phyloP scores from a whole-genome alignment of 2,888 invertebrate genomes.

The Protula sp. region DNA sequence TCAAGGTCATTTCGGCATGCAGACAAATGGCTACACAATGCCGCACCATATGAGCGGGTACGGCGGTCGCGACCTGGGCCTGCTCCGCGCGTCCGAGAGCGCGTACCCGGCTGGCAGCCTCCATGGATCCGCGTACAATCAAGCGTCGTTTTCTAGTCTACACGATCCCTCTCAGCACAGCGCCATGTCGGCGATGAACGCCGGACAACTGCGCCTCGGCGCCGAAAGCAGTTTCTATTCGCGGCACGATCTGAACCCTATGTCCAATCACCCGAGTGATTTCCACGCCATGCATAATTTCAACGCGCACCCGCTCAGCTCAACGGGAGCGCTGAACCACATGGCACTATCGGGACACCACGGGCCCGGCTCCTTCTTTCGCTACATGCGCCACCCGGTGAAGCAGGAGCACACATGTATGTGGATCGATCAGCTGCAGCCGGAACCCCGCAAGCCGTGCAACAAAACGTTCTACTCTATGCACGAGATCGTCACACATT shows the following conservation, averaged over 20 bases:
- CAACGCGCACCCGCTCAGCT: not conserved
- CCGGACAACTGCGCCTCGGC: not conserved
- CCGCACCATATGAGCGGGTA: not conserved
- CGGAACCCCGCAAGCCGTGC: not conserved
- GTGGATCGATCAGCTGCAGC: not conserved
- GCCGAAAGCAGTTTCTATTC: not conserved
- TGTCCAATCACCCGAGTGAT: not conserved
- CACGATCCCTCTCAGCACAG: not conserved
- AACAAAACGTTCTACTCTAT: constrained; percentile 77
- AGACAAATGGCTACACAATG: not conserved
- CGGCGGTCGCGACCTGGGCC: not conserved
- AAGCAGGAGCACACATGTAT: constrained; percentile 62
- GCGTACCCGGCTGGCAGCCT: not conserved
- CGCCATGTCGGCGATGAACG: not conserved
- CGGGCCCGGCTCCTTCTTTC: constrained; percentile 30
- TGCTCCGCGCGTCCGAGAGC: not conserved
- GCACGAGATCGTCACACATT: constrained; percentile 95
- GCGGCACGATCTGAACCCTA: not conserved
- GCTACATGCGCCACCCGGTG: constrained; percentile 64
- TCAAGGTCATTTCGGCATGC: not conserved
- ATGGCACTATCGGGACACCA: constrained; percentile 21
- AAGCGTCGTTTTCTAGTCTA: not conserved
- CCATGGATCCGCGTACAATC: not conserved
- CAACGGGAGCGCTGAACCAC: not conserved
- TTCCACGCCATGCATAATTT: not conserved